A percentile compares a stretch with the other conserved stretches of the same genome.
phyloP scores from a whole-genome alignment of 2,888 invertebrate species.

The Onthophagus sagittarius region DNA sequence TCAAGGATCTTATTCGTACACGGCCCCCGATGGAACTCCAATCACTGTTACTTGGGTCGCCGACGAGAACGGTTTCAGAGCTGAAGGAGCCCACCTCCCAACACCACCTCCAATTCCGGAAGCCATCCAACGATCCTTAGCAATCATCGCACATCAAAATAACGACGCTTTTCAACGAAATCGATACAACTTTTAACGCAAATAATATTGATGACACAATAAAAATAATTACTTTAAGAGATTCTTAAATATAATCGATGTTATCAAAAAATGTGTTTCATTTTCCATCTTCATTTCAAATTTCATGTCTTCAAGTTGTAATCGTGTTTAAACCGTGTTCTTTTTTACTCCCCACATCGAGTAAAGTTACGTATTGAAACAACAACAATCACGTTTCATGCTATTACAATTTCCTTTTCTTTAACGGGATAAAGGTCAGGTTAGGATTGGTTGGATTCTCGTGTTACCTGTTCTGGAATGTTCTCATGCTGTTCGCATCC shows the following conservation, averaged over 20 bases:
- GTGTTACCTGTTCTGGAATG: slow-evolving; percentile 1
- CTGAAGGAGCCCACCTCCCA: slow-evolving; percentile 72
- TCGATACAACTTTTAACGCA: not conserved
- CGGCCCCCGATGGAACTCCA: slow-evolving; percentile 70
- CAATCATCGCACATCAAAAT: slow-evolving; percentile 33
- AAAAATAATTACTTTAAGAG: not conserved
- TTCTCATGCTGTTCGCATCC: slow-evolving; percentile 3
- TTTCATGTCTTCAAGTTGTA: too few relatives aligned
- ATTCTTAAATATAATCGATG: not conserved
- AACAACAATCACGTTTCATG: not conserved
- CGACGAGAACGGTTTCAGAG: slow-evolving; percentile 76
- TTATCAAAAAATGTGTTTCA: not conserved
- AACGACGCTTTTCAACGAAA: slow-evolving; percentile 1
- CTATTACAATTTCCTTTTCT: not conserved
- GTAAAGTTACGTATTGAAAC: not conserved
- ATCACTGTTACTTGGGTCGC: slow-evolving; percentile 68
- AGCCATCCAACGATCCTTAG: slow-evolving; percentile 60
- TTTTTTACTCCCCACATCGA: too few relatives aligned
- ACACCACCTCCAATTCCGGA: slow-evolving; percentile 72
- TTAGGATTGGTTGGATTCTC: not conserved
- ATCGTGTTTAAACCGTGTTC: too few relatives aligned
- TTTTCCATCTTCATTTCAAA: not conserved
- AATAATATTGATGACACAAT: not conserved
- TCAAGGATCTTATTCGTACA: slow-evolving; percentile 72
- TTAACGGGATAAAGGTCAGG: not conserved